phyloP scores from a whole-genome alignment of 2,888 invertebrate genomes.

The Lysandra bellargus region DNA sequence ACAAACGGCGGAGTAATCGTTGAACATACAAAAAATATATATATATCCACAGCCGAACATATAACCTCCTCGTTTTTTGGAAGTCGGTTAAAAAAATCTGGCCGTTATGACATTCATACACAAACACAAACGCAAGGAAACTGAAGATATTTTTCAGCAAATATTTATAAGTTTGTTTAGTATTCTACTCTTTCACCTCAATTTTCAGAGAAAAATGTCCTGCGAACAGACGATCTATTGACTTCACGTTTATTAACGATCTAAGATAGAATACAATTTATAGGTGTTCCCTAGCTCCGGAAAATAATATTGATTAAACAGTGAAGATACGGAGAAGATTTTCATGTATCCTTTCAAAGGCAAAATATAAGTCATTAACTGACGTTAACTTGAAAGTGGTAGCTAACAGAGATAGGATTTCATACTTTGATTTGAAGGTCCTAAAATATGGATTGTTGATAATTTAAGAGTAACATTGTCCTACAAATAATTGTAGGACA shows the following conservation, averaged over 20 bases:
- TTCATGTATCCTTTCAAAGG: not conserved
- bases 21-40: too few species aligned
- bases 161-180: not conserved
- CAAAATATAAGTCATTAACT: not conserved
- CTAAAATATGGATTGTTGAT: too few species aligned
- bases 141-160: not conserved
- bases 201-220: not conserved
- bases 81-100: too few species aligned
- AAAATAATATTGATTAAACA: conserved; percentile 1
- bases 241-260: conserved; percentile 6
- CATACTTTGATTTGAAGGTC: too few species aligned
- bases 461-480: too few species aligned
- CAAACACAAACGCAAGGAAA: not conserved
- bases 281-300: not conserved
- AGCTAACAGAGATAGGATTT: too few species aligned
- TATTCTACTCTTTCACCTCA: conserved; percentile 3
- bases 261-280: conserved; percentile 3
- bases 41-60: too few species aligned
- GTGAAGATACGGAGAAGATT: not conserved
- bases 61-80: too few species aligned
- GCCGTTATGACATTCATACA: too few species aligned
- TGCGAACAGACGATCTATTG: not conserved
- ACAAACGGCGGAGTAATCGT: too few species aligned
- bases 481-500: too few species aligned
- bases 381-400: too few species aligned